Conservation (phyloP, 2,888 invertebrate species). For the Ptilodon capucinus region DNA sequence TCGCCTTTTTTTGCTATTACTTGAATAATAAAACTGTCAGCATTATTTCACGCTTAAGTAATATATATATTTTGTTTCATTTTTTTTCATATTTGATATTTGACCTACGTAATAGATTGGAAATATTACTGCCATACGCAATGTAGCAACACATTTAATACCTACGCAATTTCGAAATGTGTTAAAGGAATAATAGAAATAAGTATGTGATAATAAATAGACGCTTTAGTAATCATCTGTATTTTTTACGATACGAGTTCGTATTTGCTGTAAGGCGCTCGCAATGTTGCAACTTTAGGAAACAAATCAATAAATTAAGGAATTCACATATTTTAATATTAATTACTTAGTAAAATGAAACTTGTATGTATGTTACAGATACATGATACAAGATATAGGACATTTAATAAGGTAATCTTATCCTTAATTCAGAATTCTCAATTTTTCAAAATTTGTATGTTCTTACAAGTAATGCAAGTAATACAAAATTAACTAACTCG, state of each 20-base stretch:
- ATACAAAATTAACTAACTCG: no score
- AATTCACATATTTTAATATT: no score
- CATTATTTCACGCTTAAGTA: conserved; percentile 62
- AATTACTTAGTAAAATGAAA: no score
- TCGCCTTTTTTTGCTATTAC: conserved; percentile 76
- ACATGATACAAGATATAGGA: no score
- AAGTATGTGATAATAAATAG: neutral
- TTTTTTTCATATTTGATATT: conserved; percentile 41
- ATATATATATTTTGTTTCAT: conserved; percentile 65
- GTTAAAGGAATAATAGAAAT: conserved; percentile 2
- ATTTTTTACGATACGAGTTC: neutral
- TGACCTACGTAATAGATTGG: conserved; percentile 12
- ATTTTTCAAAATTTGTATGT: no score
- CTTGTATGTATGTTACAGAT: no score
- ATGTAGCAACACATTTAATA: neutral
- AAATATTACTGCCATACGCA: neutral
- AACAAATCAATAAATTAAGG: no score
- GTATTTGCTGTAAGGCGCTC: neutral
- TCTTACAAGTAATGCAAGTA: no score
- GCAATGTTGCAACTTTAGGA: neutral
- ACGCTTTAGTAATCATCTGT: neutral
- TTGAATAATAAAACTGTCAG: conserved; percentile 77
- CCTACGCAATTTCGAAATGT: neutral
- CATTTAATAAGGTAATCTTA: no score
- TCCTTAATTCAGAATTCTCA: no score